phyloP scores from a whole-genome alignment of 2,888 invertebrate species.

The Rhorus exstirpatorius region DNA sequence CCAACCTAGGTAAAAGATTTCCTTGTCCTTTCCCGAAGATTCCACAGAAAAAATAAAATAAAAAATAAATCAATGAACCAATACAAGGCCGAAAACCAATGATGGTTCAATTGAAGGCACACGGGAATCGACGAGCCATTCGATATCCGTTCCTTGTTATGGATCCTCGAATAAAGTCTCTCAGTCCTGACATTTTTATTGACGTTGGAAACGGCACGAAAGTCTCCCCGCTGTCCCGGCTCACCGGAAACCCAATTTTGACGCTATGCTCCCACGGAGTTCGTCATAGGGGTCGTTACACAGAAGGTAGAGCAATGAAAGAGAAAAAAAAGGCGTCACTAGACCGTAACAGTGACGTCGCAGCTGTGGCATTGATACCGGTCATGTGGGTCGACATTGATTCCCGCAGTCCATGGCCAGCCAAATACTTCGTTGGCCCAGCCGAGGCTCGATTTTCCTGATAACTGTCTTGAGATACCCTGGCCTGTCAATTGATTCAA shows the following conservation, averaged over 20 bases:
- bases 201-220: not conserved
- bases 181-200: not conserved
- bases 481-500: constrained; percentile 3
- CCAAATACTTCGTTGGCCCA: not conserved
- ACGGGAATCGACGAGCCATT: not conserved
- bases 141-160: constrained; percentile 1
- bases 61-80: not conserved
- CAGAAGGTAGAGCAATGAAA: no score
- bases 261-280: not conserved
- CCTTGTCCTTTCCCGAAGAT: constrained; percentile 6
- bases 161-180: not conserved
- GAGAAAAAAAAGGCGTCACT: no score
- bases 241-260: constrained; percentile 2
- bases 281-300: no score
- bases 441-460: not conserved
- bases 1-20: constrained; percentile 19
- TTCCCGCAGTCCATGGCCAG: not conserved
- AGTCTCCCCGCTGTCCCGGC: not conserved
- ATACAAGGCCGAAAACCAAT: not conserved
- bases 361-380: no score
- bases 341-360: no score
- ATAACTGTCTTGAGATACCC: no score
- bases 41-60: constrained; percentile 1
- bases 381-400: no score
- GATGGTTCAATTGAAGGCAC: not conserved